phyloP scores from a whole-genome alignment of 2,113 vertebrate genomes.

The Ascaphus truei region DNA sequence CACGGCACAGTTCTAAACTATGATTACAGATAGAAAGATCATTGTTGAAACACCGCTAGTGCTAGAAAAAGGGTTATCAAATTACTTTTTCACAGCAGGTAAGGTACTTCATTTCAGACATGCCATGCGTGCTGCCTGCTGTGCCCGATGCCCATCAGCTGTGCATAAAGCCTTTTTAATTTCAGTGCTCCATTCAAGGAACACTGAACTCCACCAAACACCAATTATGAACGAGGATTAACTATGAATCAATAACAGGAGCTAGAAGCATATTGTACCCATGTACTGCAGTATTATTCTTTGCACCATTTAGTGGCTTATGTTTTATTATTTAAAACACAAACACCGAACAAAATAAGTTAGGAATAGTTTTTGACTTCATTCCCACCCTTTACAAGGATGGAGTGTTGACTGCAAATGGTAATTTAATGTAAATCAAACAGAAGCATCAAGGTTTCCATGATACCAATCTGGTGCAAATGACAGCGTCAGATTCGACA shows the following conservation, averaged over 20 bases:
- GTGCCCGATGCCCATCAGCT: conserved; percentile 58
- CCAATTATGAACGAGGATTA: conserved; percentile 76
- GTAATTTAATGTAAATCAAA: too few relatives aligned
- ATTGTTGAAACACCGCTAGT: conserved; percentile 21
- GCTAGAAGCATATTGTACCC: conserved; percentile 54
- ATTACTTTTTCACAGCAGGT: conserved; percentile 66
- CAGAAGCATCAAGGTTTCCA: too few relatives aligned
- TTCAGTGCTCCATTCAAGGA: conserved; percentile 64
- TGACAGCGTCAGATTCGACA: too few relatives aligned
- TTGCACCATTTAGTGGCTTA: too few relatives aligned
- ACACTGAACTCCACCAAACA: conserved; percentile 67
- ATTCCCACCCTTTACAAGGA: too few relatives aligned
- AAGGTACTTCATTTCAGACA: conserved; percentile 55
- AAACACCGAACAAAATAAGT: too few relatives aligned
- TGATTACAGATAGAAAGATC: neutral
- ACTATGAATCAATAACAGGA: conserved; percentile 65
- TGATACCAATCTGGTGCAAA: too few relatives aligned
- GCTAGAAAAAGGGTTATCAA: conserved; percentile 66
- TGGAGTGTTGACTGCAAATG: too few relatives aligned
- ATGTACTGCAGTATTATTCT: conserved; percentile 14
- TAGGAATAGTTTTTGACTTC: too few relatives aligned
- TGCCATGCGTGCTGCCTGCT: conserved; percentile 59
- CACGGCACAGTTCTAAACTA: conserved; percentile 31
- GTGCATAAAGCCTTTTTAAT: conserved; percentile 73
- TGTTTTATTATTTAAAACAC: too few relatives aligned